Evolutionary conservation across 2,888 invertebrate species (phyloP).

Genomic region (Ophion ellenae): DNA sequence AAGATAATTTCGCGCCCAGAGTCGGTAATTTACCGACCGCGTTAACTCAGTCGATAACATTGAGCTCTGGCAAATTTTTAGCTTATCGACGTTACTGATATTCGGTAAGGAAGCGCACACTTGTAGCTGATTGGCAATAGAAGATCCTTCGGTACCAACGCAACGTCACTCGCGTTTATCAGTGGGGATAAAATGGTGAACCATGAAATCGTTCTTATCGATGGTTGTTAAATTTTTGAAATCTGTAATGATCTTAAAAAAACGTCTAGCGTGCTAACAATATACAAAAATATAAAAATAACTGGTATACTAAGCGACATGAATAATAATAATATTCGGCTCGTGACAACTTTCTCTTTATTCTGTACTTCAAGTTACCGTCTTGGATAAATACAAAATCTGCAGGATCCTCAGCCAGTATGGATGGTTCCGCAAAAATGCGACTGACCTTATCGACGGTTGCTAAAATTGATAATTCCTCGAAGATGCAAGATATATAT

Average conservation of each 20-base stretch:
- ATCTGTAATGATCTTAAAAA: background rate
- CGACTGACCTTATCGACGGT: background rate
- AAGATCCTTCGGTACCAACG: conserved; percentile 7
- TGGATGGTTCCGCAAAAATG: background rate
- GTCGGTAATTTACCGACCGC: conserved; percentile 46
- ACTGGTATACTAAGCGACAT: background rate
- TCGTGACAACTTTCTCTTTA: background rate
- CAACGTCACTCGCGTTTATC: background rate
- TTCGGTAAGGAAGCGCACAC: background rate
- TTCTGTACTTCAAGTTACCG: background rate
- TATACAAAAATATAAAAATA: background rate
- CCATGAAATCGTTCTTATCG: conserved; percentile 11
- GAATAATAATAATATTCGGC: background rate
- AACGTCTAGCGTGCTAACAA: background rate
- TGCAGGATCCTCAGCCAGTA: background rate
- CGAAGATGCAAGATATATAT: background rate
- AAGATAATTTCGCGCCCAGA: background rate
- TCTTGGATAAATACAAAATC: background rate
- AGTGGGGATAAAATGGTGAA: background rate
- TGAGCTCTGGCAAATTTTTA: too few relatives aligned
- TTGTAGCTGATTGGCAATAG: background rate
- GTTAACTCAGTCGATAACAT: background rate
- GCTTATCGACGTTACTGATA: conserved; percentile 27
- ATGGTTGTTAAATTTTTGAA: background rate
- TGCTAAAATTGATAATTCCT: background rate